A percentile compares a stretch with the other conserved stretches of the same genome.
phyloP scores from a whole-genome alignment of 2,113 vertebrate species.

The Tretioscincus oriximinensis region DNA sequence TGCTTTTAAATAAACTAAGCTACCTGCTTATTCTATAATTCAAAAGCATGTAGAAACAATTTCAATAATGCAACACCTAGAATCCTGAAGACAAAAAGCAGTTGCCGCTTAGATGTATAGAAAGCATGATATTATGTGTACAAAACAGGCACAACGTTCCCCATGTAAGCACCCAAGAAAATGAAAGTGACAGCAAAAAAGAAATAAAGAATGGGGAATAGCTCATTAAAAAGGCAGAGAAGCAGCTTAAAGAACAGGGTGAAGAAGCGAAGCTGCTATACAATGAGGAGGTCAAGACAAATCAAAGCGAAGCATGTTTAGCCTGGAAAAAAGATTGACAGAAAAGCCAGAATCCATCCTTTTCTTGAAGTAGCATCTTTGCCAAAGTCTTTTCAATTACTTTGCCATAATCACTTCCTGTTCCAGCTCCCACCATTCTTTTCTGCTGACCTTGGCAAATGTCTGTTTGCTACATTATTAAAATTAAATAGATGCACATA shows the following conservation, averaged over 20 bases:
- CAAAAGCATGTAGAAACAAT: slow-evolving; percentile 6
- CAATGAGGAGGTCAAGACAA: slow-evolving; percentile 53
- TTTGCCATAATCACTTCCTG: slow-evolving; percentile 45
- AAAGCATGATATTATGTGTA: neutral
- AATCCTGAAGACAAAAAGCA: slow-evolving; percentile 7
- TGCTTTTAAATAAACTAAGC: slow-evolving; percentile 22
- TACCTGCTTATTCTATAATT: neutral
- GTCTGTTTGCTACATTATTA: slow-evolving; percentile 7
- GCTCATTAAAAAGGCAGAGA: slow-evolving; percentile 39
- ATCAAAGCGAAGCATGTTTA: slow-evolving; percentile 46
- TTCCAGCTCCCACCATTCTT: slow-evolving; percentile 20
- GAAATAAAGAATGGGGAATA: slow-evolving; percentile 36
- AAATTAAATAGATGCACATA: neutral
- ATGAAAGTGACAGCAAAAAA: slow-evolving; percentile 33
- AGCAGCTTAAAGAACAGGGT: slow-evolving; percentile 43
- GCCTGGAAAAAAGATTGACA: slow-evolving; percentile 56
- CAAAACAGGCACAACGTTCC: neutral
- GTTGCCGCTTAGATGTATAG: neutral
- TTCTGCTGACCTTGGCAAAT: slow-evolving; percentile 13
- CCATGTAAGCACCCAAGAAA: slow-evolving; percentile 29
- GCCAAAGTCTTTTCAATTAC: slow-evolving; percentile 24
- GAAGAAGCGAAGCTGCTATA: slow-evolving; percentile 57
- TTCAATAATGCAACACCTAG: slow-evolving; percentile 22
- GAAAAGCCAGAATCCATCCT: slow-evolving; percentile 55
- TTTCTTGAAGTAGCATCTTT: slow-evolving; percentile 24